Base-by-base conservation (phyloP, 2,113 vertebrate species). In the Alethe diademata region DNA sequence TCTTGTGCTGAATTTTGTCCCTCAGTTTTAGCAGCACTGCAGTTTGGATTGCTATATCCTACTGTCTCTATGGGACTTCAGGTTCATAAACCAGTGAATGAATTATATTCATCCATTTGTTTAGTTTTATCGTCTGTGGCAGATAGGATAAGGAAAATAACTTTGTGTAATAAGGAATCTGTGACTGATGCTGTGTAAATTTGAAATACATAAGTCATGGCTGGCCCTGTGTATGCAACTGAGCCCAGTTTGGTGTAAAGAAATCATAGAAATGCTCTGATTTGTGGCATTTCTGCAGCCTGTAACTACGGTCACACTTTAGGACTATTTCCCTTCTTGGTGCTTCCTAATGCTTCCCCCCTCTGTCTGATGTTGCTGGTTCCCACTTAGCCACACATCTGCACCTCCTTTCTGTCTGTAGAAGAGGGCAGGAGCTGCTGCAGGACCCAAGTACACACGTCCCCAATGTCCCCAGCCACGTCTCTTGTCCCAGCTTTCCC, bases 71-170 rank as follows among this genome's bases (percentile, higher is more conserved):
- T 58, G 85, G 70, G 86, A 79, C 72, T 67, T 50, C 56, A 60
- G 57, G 93, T 90, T 93, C 90, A 88, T 90, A 96, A 95, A 93
- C 18, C 67, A 71, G 60, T 48, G 78, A 93, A 95, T 96, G 82
- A 88, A 90, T 95, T 83, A 95, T 83, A 64, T 60, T 90, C 85
- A 74, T 64, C 60, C 85, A 93, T 95, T 94, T 95, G 82, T 92
- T 90, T 92, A 78, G 67, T 93, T 96, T 96, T 96, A 96, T 93
- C 0, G 0, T 64, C 78, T 93, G 51, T 88, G 72, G 65, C 91
- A 92, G 67, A 76, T 74, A 86, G 51, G 67, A 93, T 83, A 94
- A 73, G 71, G 74, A 87, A 95, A 93, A 95, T 92, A 86, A 88
- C 85, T 91, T 94, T 57, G 75, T 62, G 66, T 71, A 88, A 90